These are phyloP conservation scores for Chamaetylas fuelleborni DNA, from an alignment of 2,113 vertebrate species.

Conservation along the genomic window DNA sequence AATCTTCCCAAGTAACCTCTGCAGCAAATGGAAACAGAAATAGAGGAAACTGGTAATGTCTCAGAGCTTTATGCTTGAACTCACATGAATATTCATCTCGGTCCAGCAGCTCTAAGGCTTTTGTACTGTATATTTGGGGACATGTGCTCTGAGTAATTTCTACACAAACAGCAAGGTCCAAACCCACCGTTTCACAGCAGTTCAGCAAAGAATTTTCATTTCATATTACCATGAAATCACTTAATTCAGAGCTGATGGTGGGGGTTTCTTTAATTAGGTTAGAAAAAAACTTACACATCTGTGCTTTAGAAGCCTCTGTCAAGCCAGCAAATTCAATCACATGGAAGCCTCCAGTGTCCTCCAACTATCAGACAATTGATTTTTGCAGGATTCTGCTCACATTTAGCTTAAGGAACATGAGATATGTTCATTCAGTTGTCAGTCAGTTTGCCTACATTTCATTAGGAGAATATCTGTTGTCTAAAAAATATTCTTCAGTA, in stretches of 20 bases:
- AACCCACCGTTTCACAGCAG: not conserved
- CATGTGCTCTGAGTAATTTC: constrained; percentile 9
- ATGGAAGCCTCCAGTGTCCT: constrained; percentile 65
- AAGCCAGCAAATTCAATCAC: constrained; percentile 71
- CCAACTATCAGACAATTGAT: constrained; percentile 71
- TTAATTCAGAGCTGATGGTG: constrained; percentile 52
- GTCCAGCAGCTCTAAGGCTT: constrained; percentile 43
- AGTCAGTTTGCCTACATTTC: constrained; percentile 31
- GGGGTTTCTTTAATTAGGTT: constrained; percentile 71
- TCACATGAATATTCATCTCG: constrained; percentile 62
- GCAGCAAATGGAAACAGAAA: constrained; percentile 37
- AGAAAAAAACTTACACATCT: constrained; percentile 66
- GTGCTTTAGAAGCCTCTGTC: constrained; percentile 48
- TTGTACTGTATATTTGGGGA: not conserved
- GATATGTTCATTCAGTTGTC: constrained; percentile 62
- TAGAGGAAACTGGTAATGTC: not conserved
- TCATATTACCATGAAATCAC: constrained; percentile 43
- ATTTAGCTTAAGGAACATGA: constrained; percentile 63
- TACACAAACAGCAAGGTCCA: not conserved
- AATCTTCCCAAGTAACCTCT: constrained; percentile 30
- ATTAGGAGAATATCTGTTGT: not conserved
- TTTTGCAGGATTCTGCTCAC: constrained; percentile 68
- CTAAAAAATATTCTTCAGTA: not conserved
- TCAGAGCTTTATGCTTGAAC: constrained; percentile 59
- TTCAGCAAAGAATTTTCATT: constrained; percentile 37